A percentile compares a stretch with the other conserved stretches of the same genome.
phyloP scores from a whole-genome alignment of 1,140 invertebrate genomes.

The Lasioglossum baleicum region DNA sequence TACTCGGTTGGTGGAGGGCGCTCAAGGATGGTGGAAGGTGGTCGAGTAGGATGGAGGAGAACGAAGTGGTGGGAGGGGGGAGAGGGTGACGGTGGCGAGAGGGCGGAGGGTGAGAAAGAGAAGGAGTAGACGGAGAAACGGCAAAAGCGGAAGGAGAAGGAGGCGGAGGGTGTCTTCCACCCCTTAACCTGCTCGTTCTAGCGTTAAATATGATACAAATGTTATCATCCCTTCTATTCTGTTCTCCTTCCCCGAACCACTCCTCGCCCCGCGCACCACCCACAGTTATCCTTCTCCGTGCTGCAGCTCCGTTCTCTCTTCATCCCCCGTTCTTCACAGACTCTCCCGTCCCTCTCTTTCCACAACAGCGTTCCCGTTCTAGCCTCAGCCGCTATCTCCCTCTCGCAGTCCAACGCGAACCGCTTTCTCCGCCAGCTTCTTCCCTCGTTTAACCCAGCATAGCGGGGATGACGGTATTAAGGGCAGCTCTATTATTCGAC shows the following conservation, averaged over 20 bases:
- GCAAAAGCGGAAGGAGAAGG: slow-evolving; percentile 57
- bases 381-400: slow-evolving; percentile 13
- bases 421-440: slow-evolving; percentile 55
- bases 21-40: slow-evolving; percentile 48
- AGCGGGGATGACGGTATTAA: slow-evolving; percentile 73
- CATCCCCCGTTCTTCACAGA: slow-evolving; percentile 36
- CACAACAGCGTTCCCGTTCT: not conserved
- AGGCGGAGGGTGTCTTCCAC: slow-evolving; percentile 64
- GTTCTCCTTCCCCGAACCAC: slow-evolving; percentile 51
- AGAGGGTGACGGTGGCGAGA: slow-evolving; percentile 7
- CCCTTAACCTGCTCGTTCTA: slow-evolving; percentile 72
- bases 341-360: not conserved
- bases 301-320: slow-evolving; percentile 25
- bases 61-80: slow-evolving; percentile 24
- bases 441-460: slow-evolving; percentile 64
- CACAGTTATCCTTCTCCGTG: slow-evolving; percentile 41
- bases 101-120: slow-evolving; percentile 16
- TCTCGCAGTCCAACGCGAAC: slow-evolving; percentile 26
- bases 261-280: slow-evolving; percentile 49
- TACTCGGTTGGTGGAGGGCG: slow-evolving; percentile 63
- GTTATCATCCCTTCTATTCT: slow-evolving; percentile 77
- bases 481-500: slow-evolving; percentile 74
- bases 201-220: slow-evolving; percentile 79
- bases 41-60: slow-evolving; percentile 21
- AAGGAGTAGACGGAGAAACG: slow-evolving; percentile 27